A percentile compares a stretch with the other conserved stretches of the same genome.
These are phyloP conservation scores for Zosterops pallidus DNA, from an alignment of 2,113 vertebrate genomes.

Conservation along the genomic window DNA sequence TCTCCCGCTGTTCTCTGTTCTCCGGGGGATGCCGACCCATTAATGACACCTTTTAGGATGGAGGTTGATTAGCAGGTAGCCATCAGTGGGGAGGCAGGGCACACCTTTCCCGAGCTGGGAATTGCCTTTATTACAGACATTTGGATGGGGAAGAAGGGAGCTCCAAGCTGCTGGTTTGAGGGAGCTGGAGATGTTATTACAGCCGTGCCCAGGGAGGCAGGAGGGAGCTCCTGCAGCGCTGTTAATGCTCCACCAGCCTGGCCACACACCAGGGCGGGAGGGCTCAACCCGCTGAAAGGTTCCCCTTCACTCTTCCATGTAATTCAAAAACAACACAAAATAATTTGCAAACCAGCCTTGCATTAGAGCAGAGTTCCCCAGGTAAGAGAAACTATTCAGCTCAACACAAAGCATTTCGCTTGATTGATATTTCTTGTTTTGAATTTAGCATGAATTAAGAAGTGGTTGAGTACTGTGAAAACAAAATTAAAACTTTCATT, in stretches of 20 bases:
- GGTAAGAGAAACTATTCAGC: background rate
- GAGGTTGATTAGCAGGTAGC: slow-evolving; percentile 16
- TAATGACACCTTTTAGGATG: slow-evolving; percentile 37
- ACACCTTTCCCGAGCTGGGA: background rate
- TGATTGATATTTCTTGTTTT: background rate
- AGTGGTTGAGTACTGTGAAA: background rate
- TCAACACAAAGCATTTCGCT: background rate
- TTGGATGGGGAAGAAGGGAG: background rate
- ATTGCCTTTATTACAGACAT: background rate
- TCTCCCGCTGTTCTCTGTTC: slow-evolving; percentile 30
- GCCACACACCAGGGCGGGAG: background rate
- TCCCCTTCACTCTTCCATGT: background rate
- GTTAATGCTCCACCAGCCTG: background rate
- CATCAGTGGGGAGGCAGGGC: background rate
- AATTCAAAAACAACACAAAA: background rate
- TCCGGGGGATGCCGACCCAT: background rate
- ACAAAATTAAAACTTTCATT: background rate
- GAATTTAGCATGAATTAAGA: background rate
- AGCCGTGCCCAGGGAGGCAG: background rate
- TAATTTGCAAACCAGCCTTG: background rate
- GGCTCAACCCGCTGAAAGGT: background rate
- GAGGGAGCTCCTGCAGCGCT: background rate
- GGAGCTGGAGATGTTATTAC: background rate
- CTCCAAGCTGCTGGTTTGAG: background rate
- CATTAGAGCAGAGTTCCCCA: background rate